phyloP scores from a whole-genome alignment of 2,113 vertebrate species.

The Eidolon helvum region DNA sequence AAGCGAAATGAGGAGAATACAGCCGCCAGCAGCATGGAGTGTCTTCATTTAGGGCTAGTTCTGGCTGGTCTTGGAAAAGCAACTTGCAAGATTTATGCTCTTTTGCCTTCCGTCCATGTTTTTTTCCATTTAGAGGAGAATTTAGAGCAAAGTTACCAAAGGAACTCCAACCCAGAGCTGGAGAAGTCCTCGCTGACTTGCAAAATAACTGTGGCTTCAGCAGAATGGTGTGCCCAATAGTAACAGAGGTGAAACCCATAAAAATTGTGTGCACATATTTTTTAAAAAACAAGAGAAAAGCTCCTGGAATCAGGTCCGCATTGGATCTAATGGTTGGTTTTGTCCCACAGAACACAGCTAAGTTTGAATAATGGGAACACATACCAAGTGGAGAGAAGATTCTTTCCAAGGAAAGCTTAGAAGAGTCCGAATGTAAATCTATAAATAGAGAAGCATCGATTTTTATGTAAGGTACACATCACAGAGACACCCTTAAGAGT shows the following conservation, averaged over 20 bases:
- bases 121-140: constrained; percentile 63
- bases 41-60: constrained; percentile 55
- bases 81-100: constrained; percentile 69
- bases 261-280: constrained; percentile 39
- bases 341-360: neutral
- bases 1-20: neutral
- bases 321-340: neutral
- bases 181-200: constrained; percentile 76
- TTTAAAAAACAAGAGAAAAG: constrained; percentile 19
- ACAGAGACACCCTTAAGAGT: neutral
- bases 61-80: constrained; percentile 14
- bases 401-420: neutral
- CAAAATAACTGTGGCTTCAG: constrained; percentile 75
- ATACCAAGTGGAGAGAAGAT: neutral
- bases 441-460: neutral
- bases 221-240: constrained; percentile 54
- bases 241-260: constrained; percentile 67
- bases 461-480: neutral
- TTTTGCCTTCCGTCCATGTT: constrained; percentile 10
- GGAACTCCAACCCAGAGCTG: constrained; percentile 59
- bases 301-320: neutral
- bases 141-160: constrained; percentile 77
- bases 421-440: neutral
- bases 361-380: neutral
- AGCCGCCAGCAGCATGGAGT: neutral